Base-by-base conservation (phyloP, 1,140 invertebrate genomes). In the Temnothorax longispinosus region DNA sequence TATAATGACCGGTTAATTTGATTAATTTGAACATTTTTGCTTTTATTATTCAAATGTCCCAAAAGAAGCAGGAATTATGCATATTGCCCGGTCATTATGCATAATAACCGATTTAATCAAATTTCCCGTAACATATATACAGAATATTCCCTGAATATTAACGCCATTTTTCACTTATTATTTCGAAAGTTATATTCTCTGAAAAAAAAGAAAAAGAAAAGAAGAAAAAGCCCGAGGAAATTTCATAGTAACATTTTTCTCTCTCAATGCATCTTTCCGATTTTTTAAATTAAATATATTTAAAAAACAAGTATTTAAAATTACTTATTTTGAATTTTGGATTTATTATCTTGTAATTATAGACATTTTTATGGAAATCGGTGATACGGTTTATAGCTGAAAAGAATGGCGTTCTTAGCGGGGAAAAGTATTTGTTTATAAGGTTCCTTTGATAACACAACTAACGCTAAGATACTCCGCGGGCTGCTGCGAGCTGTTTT, bases 381-480 rank as follows among this genome's bases (percentile, higher is more conserved):
- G 11, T 18, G 13, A 54, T 44, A 54, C 10, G 18, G 2, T 74
- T 82, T 0, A 21, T 58, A 35, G 11, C 13, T 10, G 13, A 8
- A 50, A 60, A 84, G 54, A 82, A 35, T 32, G 54, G 67, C 41
- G 54, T 84, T 50, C 5, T 27, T 38, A 84, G 5, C 32, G 11
- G 18, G 11, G 8, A 84, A 58, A 60, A 60, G 8, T 74, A 58
- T 74, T 75, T 92, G 86, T 91, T 93, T 87, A 92, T 94, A 94
- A 95, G 93, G 93, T 93, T 94, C 90, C 92, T 93, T 93, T 89
- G 89, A 93, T 94, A 93, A 92, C 84, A 84, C 84, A 84, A 94
- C 92, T 94, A 94, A 91, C 76, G 91, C 93, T 93, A 94, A 92
- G 86, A 87, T 92, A 87, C 60, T 77, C 82, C 89, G 88, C 85